phyloP scores from a whole-genome alignment of 2,888 invertebrate genomes.

The Nasonia oneida region DNA sequence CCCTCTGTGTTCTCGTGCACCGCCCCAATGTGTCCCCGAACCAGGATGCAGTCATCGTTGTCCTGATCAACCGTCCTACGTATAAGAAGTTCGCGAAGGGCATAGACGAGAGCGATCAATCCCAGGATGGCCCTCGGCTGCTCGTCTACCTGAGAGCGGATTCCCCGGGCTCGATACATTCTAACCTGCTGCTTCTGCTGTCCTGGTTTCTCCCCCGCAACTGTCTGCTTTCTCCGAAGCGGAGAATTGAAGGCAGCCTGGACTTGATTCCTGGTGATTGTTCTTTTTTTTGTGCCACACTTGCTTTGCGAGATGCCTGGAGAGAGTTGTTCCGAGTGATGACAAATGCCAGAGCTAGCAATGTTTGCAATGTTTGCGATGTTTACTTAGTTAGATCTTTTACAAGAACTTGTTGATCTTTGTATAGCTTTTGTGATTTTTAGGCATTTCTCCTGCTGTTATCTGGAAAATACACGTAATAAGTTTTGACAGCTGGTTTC shows the following conservation, averaged over 20 bases:
- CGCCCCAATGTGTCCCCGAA: background rate
- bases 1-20: background rate
- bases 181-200: constrained; percentile 32
- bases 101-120: background rate
- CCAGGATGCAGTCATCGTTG: background rate
- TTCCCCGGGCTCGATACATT: constrained; percentile 12
- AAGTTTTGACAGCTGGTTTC: background rate
- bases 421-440: background rate
- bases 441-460: background rate
- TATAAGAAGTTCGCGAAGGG: background rate
- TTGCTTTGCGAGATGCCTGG: background rate
- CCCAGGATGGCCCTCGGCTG: constrained; percentile 24
- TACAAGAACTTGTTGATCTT: background rate
- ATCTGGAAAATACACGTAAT: background rate
- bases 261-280: constrained; percentile 51
- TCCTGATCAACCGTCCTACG: background rate
- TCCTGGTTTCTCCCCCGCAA: constrained; percentile 17
- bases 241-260: constrained; percentile 21
- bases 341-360: background rate
- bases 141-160: constrained; percentile 23
- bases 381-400: background rate
- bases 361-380: no score
- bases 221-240: background rate
- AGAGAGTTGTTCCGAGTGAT: background rate
- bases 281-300: background rate